A percentile compares a stretch with the other conserved stretches of the same genome.
These are phyloP conservation scores for Pseudoips prasinana DNA, from an alignment of 2,888 invertebrate genomes.

Conservation along the genomic window DNA sequence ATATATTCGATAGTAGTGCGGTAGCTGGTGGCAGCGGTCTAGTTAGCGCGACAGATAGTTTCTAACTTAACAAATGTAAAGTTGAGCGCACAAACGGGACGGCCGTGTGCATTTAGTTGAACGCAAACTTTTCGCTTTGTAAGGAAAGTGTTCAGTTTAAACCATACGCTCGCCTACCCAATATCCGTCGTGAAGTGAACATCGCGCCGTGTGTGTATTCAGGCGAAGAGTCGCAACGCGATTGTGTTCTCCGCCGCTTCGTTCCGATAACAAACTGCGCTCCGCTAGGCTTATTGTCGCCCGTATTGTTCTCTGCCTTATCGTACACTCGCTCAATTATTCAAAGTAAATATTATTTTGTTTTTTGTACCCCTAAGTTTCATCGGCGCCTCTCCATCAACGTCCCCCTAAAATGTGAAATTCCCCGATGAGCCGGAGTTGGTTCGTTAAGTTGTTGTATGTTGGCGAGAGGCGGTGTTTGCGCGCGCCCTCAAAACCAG, in stretches of 20 bases:
- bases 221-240: conserved; percentile 42
- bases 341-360: conserved; percentile 50
- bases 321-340: conserved; percentile 35
- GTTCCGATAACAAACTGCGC: conserved; percentile 53
- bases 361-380: conserved; percentile 43
- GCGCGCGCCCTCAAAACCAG: conserved; percentile 61
- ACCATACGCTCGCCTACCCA: conserved; percentile 58
- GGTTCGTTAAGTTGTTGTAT: conserved; percentile 65
- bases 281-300: conserved; percentile 44
- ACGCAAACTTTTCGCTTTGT: conserved; percentile 70
- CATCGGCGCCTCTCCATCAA: conserved; percentile 50
- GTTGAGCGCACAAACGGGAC: conserved; percentile 56
- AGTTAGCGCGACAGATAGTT: conserved; percentile 48
- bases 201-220: conserved; percentile 54
- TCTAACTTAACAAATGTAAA: conserved; percentile 61
- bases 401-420: conserved; percentile 40
- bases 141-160: conserved; percentile 65
- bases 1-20: too few species aligned
- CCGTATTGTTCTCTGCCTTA: conserved; percentile 35
- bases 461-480: conserved; percentile 49
- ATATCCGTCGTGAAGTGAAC: conserved; percentile 61
- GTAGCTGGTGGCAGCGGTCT: conserved; percentile 21
- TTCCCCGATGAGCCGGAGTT: conserved; percentile 59
- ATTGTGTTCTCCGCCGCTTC: conserved; percentile 42
- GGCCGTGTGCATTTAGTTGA: conserved; percentile 68